Base-by-base conservation (phyloP, 2,797 vertebrate species). In the Enoplosus armatus region DNA sequence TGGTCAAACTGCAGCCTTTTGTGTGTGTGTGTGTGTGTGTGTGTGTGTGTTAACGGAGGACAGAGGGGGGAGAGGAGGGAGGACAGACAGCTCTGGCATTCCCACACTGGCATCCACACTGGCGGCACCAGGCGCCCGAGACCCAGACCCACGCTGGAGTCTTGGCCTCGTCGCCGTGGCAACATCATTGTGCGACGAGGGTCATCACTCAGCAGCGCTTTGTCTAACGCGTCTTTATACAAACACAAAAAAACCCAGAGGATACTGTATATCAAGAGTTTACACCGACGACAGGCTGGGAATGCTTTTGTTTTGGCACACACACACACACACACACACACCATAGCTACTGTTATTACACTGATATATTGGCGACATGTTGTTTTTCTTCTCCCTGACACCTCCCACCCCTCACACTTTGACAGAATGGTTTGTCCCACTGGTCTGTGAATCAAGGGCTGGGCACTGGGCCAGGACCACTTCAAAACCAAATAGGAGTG, bases 211-310 rank as follows among this genome's bases (percentile, higher is more conserved):
- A 90, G 86, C 11, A 4, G 61, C 3, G 79, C 70, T 85, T 89
- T 92, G 89, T 91, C 67, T 59, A 14, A 61, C 5, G 4, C 14
- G 70, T 87, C 86, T 85, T 92, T 77, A 37, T 11, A 59, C 75
- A 84, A 78, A 85, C 62, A 78, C n/a, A 43, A 56, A 55, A 33
- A 35, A 45, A 58, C 22, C n/a, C n/a, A n/a, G 24, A 35, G 48
- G 77, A 81, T 85, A 90, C 91, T 90, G 87, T 91, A 91, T 82
- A 85, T 90, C 82, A 90, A 51, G 72, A 76, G 61, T 75, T 80
- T 69, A 67, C 61, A 63, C 14, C 22, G 1, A 71, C 31, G 27
- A 72, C 33, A 22, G 35, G 50, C 62, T 59, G 84, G 84, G 85
- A 88, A 91, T 65, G 78, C 80, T 81, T 84, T 79, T 74, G 66